Base-by-base conservation (phyloP, 2,797 vertebrate species). In the Rhinatrema bivittatum region DNA sequence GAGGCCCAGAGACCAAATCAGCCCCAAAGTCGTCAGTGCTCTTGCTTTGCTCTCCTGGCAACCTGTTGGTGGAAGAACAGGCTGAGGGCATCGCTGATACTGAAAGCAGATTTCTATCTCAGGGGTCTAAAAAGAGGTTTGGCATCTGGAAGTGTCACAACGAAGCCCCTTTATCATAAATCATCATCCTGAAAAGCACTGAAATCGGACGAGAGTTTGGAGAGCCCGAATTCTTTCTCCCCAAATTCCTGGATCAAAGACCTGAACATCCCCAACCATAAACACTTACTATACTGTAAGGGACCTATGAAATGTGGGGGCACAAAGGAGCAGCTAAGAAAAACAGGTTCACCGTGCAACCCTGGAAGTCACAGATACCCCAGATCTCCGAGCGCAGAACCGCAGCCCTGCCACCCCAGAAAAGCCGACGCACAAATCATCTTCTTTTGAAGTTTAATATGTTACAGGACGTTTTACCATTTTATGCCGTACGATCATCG, bases 121-220 rank as follows among this genome's bases (percentile, higher is more conserved):
- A n/a, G n/a, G n/a, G n/a, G n/a, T n/a, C n/a, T n/a, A n/a, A 54
- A 62, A 65, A 72, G 51, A 68, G 21, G 39, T 72, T 68, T 67
- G 74, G 71, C 80, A 73, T 80, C 68, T 81, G 76, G 65, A 76
- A 56, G 64, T 77, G 76, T 78, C 81, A 78, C 65, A 64, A 71
- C 65, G 25, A 37, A 76, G 30, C 39, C 43, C 53, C 69, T n/a
- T 65, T 52, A 60, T 64, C 64, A 82, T 81, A 83, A 84, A 83
- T 84, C 79, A 83, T 84, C 79, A 79, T 65, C 40, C 48, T 53
- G 49, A 72, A 70, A 69, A 60, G 41, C 53, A 38, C 59, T 73
- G 68, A 61, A 49, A 69, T 70, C 67, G 64, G 72, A 73, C 57
- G 70, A 71, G 53, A 7, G 4, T 42, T 74, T 68, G 58, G 66